phyloP scores from a whole-genome alignment of 2,888 invertebrate species.

The Lepidochitona cinerea region DNA sequence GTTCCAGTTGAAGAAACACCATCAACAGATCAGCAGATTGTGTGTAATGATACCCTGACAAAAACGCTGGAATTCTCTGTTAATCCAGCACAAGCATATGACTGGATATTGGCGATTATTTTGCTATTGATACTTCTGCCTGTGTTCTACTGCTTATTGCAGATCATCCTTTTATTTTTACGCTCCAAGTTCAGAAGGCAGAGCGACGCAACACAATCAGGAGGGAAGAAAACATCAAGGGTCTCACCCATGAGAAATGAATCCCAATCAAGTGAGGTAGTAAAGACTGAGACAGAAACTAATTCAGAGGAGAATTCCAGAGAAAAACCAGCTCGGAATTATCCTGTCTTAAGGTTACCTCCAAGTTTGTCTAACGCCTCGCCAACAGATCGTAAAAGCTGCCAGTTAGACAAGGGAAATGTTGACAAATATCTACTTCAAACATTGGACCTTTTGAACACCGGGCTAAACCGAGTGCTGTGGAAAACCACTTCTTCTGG shows the following conservation, averaged over 20 bases:
- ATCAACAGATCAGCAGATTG: neutral
- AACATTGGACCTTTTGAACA: neutral
- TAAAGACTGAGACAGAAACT: no score
- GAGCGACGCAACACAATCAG: no score
- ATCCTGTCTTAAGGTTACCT: neutral
- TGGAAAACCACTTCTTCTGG: neutral
- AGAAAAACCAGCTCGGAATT: neutral
- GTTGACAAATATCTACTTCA: neutral
- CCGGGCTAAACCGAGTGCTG: conserved; percentile 3
- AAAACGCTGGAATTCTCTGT: neutral
- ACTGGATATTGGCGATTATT: neutral
- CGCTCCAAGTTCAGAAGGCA: neutral
- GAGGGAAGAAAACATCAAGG: neutral
- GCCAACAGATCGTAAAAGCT: neutral
- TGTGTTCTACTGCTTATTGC: neutral
- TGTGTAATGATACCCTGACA: neutral
- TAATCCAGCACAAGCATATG: neutral
- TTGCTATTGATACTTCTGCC: neutral
- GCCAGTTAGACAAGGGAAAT: neutral
- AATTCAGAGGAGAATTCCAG: neutral
- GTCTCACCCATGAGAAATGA: neutral
- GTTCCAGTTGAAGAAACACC: neutral
- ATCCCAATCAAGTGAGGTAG: neutral
- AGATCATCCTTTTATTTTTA: neutral
- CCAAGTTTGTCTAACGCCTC: neutral